Conservation (phyloP, 1,140 invertebrate genomes). For the Trypoxylus dichotomus region DNA sequence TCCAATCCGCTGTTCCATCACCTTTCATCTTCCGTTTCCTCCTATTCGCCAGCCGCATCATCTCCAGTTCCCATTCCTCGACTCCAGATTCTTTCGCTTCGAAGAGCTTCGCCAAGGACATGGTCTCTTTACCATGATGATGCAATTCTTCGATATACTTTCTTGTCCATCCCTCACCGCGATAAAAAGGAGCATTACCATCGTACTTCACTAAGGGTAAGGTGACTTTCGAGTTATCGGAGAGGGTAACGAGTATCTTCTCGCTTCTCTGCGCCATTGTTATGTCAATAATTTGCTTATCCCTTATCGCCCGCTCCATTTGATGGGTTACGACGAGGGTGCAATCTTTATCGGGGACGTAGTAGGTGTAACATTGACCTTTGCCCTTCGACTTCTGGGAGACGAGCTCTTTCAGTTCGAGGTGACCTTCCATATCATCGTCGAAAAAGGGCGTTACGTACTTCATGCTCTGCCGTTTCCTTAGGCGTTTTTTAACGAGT, state of each 20-base stretch:
- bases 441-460: conserved; percentile 70
- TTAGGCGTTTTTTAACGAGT: conserved; percentile 64
- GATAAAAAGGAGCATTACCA: conserved; percentile 61
- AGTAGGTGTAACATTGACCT: conserved; percentile 58
- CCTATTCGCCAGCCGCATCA: conserved; percentile 48
- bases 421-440: conserved; percentile 64
- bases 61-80: conserved; percentile 60
- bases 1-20: conserved; percentile 49
- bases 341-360: conserved; percentile 69
- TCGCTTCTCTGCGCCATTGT: conserved; percentile 74
- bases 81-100: conserved; percentile 71
- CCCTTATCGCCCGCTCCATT: conserved; percentile 73
- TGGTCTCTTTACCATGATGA: conserved; percentile 59
- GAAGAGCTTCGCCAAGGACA: conserved; percentile 70
- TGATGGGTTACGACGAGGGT: conserved; percentile 72
- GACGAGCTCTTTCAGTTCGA: conserved; percentile 62
- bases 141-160: conserved; percentile 64
- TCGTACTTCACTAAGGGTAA: conserved; percentile 68
- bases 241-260: conserved; percentile 70
- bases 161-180: conserved; percentile 63
- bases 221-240: conserved; percentile 68
- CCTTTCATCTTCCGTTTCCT: conserved; percentile 53
- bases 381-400: conserved; percentile 53
- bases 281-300: conserved; percentile 74
- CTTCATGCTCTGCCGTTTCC: conserved; percentile 64